A percentile compares a stretch with the other conserved stretches of the same genome.
Evolutionary conservation across 1,140 invertebrate genomes (phyloP).

Genomic region (Conus betulinus): DNA sequence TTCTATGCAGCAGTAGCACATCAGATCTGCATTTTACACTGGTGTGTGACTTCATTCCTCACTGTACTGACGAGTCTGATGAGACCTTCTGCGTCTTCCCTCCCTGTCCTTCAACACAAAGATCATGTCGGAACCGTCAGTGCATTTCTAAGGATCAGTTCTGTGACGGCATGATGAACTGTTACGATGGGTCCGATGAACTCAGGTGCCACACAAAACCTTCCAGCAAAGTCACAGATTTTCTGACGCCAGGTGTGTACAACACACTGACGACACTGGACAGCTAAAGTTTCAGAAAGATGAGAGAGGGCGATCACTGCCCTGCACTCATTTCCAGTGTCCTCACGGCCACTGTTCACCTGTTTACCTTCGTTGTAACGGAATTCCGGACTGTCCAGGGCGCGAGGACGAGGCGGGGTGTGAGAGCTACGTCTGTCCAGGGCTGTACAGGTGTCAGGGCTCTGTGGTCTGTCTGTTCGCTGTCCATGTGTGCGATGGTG

Average conservation of each 20-base stretch:
- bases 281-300: not conserved
- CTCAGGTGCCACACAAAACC: no score
- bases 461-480: not conserved
- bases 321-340: constrained; percentile 37
- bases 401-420: constrained; percentile 23
- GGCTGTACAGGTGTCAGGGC: constrained; percentile 3
- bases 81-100: constrained; percentile 4
- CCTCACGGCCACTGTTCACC: constrained; percentile 29
- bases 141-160: not conserved
- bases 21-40: not conserved
- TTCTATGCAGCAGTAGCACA: not conserved
- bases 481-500: constrained; percentile 27
- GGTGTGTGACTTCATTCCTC: not conserved
- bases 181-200: constrained; percentile 21
- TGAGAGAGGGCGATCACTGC: not conserved
- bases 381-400: constrained; percentile 32
- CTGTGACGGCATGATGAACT: not conserved
- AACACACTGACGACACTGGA: not conserved
- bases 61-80: not conserved
- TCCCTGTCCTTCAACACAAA: not conserved
- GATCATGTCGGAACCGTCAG: not conserved
- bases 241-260: not conserved
- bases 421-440: constrained; percentile 16
- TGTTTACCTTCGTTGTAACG: constrained; percentile 40
- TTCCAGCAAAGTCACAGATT: not conserved